Base-by-base conservation (phyloP, 1,140 invertebrate species). In the Triops cancriformis region DNA sequence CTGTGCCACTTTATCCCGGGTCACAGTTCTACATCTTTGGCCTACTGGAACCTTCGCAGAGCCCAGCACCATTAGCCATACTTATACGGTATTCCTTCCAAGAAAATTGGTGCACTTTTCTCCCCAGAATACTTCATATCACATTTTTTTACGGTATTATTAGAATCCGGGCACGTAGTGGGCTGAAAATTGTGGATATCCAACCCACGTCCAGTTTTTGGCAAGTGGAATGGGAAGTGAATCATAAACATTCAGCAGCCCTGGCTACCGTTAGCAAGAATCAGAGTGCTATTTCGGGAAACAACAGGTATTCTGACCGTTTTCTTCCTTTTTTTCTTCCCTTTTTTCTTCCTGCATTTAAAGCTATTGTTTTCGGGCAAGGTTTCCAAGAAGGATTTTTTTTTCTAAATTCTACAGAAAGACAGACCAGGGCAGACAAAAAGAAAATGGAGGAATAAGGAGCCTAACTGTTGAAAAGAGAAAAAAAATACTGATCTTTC, bases 11-110 rank as follows among this genome's bases (percentile, higher is more conserved):
- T 27, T 79, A 79, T 42, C 75, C 78, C 11, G 51, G 73, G 26
- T 76, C 78, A 41, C 42, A 76, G 23, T 76, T 79, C 51, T 79
- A 79, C 31, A 76, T 76, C 72, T 77, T 72, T 12, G 78, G 73
- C 26, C 64, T 79, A 51, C 45, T 76, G 64, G 75, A 79, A 28
- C 73, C 78, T 23, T 45, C 72, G 11, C 23, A 26, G 12, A 43
- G 23, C 28, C 72, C 77, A 14, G 72, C 14, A 23, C 51, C 51
- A 23, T 23, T 64, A 23, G 51, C 51, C 18, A 64, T 64, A n/a
- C 51, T 64, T 3, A 64, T 64, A 64, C 51, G 51, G 51, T 64
- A 37, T 37, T 37, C 2, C 31, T 37, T 37, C 31, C 2, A 37
- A 7, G 31, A 37, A 37, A 37, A 37, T 37, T 37, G 31, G 2